These are phyloP conservation scores for Cryptomyrus ogoouensis DNA, from an alignment of 2,113 vertebrate genomes.

Conservation along the genomic window DNA sequence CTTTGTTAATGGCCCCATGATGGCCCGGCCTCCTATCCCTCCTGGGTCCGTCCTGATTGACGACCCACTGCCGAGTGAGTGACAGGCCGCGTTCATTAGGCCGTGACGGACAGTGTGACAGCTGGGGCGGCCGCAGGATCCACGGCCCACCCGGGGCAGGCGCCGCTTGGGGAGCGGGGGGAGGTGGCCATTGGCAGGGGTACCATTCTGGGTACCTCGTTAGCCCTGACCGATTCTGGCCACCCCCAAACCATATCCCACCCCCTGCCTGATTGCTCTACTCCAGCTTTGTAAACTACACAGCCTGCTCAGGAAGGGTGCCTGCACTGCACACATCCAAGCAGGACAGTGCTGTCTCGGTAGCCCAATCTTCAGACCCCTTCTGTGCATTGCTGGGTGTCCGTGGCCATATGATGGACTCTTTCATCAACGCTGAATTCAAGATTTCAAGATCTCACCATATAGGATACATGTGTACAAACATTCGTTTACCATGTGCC, in stretches of 20 bases:
- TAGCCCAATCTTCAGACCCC: neutral
- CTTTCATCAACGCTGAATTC: neutral
- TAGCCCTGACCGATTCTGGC: conserved; percentile 9
- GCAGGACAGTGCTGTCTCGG: neutral
- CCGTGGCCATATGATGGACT: neutral
- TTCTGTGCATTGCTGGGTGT: neutral
- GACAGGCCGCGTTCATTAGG: conserved; percentile 59
- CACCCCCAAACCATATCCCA: neutral
- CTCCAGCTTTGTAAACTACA: neutral
- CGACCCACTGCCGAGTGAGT: conserved; percentile 63
- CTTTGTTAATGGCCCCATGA: conserved; percentile 53
- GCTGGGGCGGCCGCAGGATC: conserved; percentile 32
- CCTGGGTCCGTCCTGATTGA: conserved; percentile 61
- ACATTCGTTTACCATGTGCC: neutral
- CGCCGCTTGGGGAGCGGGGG: conserved; percentile 19
- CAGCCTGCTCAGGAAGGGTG: neutral
- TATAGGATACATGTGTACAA: neutral
- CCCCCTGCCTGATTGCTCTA: neutral
- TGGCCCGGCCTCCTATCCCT: conserved; percentile 50
- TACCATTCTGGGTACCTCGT: conserved; percentile 26
- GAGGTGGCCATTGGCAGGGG: conserved; percentile 16
- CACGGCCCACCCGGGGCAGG: neutral
- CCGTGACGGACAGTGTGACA: conserved; percentile 49
- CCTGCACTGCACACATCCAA: neutral
- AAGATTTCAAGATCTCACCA: neutral